Conservation (phyloP, 2,888 invertebrate species). For the Altica lythri region DNA sequence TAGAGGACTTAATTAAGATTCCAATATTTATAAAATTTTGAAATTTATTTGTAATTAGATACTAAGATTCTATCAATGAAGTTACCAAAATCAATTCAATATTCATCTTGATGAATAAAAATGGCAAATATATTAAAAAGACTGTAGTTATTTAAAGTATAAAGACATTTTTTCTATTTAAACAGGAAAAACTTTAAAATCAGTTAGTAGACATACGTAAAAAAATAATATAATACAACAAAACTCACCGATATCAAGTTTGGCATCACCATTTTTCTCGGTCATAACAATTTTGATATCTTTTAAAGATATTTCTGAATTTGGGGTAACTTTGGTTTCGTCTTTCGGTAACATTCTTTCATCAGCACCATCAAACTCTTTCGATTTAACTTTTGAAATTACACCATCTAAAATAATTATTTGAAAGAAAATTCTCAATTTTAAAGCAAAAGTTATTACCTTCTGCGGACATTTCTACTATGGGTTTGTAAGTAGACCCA, state of each 20-base stretch:
- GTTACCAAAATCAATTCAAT: too few species aligned
- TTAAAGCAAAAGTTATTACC: conserved; percentile 41
- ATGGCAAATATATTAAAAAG: too few species aligned
- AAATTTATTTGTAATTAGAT: too few species aligned
- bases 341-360: conserved; percentile 70
- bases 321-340: conserved; percentile 59
- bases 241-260: conserved; percentile 76
- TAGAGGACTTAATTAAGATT: too few species aligned
- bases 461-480: conserved; percentile 65
- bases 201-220: not conserved
- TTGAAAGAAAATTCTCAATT: too few species aligned
- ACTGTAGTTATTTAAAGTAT: too few species aligned
- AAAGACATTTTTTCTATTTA: not conserved
- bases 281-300: conserved; percentile 64
- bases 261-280: conserved; percentile 78
- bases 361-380: conserved; percentile 67
- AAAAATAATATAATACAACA: conserved; percentile 1
- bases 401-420: conserved; percentile 46
- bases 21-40: too few species aligned
- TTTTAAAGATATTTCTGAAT: conserved; percentile 63
- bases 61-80: too few species aligned
- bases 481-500: conserved; percentile 61
- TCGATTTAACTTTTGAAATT: conserved; percentile 48
- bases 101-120: too few species aligned
- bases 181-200: not conserved